Evolutionary conservation across 2,888 invertebrate species (phyloP), one percentile per base, ranked within the genome.

Genomic region (Phyllotreta cruciferae): DNA sequence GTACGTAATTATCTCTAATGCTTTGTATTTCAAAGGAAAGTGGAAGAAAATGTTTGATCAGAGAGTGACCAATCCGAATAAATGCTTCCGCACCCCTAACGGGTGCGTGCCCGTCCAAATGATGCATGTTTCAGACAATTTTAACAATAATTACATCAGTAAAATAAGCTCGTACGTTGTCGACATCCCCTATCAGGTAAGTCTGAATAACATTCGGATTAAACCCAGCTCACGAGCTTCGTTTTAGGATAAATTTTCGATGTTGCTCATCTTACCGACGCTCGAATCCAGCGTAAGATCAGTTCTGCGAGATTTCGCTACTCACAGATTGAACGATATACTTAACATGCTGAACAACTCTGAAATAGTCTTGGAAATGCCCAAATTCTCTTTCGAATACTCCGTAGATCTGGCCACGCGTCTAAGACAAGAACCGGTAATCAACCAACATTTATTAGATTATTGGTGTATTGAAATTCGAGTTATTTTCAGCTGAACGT

Each of bases 11-110:
- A 82, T 93, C 52, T 89, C 91, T 71, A 92, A 92, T 72, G 90
- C 90, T 0, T 82, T 93, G 73, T 91, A 90, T 78, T 92, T 91
- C 83, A 89, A 90, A 68, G 91, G 91, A n/a, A 85, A 85, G 8
- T 93, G 93, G 93, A 84, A 87, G 65, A 83, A 85, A 34, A 83
- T 88, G 0, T 93, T 93, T 76, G 85, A 88, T 64, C 77, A 79
- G 8, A 77, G 75, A 2, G 71, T 75, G 11, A 89, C 89, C 0
- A 74, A 72, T 56, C 74, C 82, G 1, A 85, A 24, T 4, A 24
- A 86, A 39, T 85, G 88, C 64, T 93, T 93, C 81, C 85, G 87
- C 74, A 83, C 85, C 63, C 24, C 36, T 45, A 82, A 82, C 0
- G 85, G 86, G 69, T 89, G 90, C 74, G 83, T 84, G 63, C 83